These are phyloP conservation scores for Petrocephalus schoutedeni DNA, from an alignment of 2,797 vertebrate species.

Conservation along the genomic window DNA sequence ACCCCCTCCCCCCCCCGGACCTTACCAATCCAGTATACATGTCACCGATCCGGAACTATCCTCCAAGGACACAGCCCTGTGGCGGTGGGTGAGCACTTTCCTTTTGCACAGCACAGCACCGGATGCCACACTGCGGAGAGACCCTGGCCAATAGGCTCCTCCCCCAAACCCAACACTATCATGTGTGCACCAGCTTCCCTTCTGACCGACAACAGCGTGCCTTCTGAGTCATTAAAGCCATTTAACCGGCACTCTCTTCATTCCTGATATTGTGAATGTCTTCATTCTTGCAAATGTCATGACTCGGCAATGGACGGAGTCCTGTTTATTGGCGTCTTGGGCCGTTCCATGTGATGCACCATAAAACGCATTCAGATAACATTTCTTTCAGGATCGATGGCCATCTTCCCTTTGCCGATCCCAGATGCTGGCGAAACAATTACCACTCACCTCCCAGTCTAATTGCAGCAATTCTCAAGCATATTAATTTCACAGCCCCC, in stretches of 20 bases:
- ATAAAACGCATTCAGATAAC: conserved; percentile 20
- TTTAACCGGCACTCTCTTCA: background rate
- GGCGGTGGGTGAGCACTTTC: background rate
- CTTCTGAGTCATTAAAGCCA: background rate
- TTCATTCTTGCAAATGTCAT: background rate
- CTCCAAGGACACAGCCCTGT: background rate
- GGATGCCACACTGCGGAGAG: conserved; percentile 4
- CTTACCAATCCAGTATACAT: background rate
- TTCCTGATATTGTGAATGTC: background rate
- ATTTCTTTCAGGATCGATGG: conserved; percentile 21
- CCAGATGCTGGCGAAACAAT: conserved; percentile 37
- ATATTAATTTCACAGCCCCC: conserved; percentile 34
- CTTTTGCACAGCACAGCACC: background rate
- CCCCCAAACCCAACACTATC: background rate
- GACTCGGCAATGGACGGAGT: background rate
- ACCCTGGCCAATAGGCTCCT: background rate
- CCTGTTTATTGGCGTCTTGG: background rate
- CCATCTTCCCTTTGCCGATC: conserved; percentile 28
- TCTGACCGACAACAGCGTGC: background rate
- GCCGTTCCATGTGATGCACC: conserved; percentile 18
- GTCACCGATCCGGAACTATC: background rate
- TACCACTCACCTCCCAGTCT: conserved; percentile 33
- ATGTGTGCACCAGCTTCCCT: background rate
- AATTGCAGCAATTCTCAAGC: conserved; percentile 17
- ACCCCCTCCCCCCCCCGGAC: background rate